These are phyloP conservation scores for Yponomeuta evonymella DNA, from an alignment of 2,888 invertebrate genomes.

Conservation along the genomic window DNA sequence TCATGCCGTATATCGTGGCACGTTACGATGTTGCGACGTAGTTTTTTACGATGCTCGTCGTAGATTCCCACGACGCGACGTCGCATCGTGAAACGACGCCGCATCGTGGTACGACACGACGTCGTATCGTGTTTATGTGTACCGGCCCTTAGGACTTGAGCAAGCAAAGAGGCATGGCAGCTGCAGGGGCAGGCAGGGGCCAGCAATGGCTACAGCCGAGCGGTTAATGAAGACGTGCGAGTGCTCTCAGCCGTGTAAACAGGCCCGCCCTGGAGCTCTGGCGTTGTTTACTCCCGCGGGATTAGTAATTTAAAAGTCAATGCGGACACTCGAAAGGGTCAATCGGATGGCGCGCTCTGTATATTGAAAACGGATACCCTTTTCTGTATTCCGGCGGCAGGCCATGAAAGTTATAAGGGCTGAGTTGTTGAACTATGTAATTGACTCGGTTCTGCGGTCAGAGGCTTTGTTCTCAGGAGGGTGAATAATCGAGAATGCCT, in stretches of 20 bases:
- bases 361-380: slow-evolving; percentile 76
- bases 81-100: too few relatives aligned
- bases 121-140: too few relatives aligned
- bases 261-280: slow-evolving; percentile 56
- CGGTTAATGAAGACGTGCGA: slow-evolving; percentile 71
- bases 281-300: slow-evolving; percentile 69
- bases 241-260: slow-evolving; percentile 70
- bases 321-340: slow-evolving; percentile 75
- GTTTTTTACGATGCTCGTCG: too few relatives aligned
- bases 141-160: slow-evolving; percentile 33
- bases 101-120: too few relatives aligned
- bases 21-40: too few relatives aligned
- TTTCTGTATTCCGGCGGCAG: slow-evolving; percentile 73
- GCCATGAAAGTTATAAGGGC: slow-evolving; percentile 75
- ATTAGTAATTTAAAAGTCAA: slow-evolving; percentile 77
- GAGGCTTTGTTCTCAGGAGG: slow-evolving; percentile 70
- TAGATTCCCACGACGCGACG: too few relatives aligned
- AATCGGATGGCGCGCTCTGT: slow-evolving; percentile 64
- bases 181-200: slow-evolving; percentile 5
- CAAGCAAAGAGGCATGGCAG: slow-evolving; percentile 42
- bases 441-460: slow-evolving; percentile 74
- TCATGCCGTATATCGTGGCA: too few relatives aligned
- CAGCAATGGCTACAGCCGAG: slow-evolving; percentile 23
- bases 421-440: slow-evolving; percentile 77
- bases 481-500: slow-evolving; percentile 74